Conservation (phyloP, 92 coral and sea anemone species). For the Phenganax marumi region DNA sequence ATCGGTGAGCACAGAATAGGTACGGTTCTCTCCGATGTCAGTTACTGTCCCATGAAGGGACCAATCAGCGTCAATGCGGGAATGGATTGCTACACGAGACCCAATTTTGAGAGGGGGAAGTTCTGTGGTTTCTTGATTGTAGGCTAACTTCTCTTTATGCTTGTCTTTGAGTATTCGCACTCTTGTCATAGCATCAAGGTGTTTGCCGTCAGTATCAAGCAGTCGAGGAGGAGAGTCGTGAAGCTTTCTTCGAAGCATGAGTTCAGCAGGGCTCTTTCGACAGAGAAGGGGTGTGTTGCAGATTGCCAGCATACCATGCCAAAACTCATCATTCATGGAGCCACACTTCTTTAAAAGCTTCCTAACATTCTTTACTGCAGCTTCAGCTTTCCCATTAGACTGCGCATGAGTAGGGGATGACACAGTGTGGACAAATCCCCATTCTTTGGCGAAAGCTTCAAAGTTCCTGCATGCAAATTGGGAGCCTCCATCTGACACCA, state of each 20-base stretch:
- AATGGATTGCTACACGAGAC: too few relatives aligned
- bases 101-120: too few relatives aligned
- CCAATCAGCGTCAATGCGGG: too few relatives aligned
- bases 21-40: too few relatives aligned
- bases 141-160: too few relatives aligned
- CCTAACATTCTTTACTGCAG: slow-evolving; percentile 30
- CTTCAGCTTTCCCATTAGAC: slow-evolving; percentile 27
- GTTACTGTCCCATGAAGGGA: too few relatives aligned
- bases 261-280: background rate
- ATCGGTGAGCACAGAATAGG: too few relatives aligned
- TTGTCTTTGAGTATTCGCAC: too few relatives aligned
- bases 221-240: too few relatives aligned
- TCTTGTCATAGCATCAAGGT: too few relatives aligned
- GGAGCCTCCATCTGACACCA: slow-evolving; percentile 11
- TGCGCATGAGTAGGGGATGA: slow-evolving; percentile 38
- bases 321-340: slow-evolving; percentile 37
- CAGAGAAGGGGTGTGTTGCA: slow-evolving; percentile 30
- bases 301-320: slow-evolving; percentile 30
- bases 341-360: slow-evolving; percentile 46
- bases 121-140: background rate
- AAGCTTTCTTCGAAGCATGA: too few relatives aligned
- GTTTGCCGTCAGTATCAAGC: too few relatives aligned
- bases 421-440: slow-evolving; percentile 7
- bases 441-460: background rate
- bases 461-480: background rate